Conservation (phyloP, 2,113 vertebrate genomes). For the Dipodomys ordii region DNA sequence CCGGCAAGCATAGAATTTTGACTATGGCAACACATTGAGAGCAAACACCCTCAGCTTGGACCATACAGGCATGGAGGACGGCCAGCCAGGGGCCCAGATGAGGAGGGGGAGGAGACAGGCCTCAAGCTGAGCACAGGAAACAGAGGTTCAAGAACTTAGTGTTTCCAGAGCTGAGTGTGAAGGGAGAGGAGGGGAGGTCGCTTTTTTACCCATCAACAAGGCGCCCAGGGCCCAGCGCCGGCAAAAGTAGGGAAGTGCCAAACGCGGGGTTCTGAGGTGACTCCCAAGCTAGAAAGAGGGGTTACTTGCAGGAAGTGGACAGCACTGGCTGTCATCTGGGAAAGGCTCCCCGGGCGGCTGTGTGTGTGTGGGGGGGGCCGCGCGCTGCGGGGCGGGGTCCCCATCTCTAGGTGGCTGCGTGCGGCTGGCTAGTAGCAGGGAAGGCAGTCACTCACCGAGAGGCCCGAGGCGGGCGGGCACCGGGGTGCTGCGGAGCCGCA, state of each 20-base stretch:
- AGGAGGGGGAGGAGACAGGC: no score
- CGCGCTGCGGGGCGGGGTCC: no score
- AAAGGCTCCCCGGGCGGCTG: neutral
- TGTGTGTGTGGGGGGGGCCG: accelerated
- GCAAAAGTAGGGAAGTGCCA: no score
- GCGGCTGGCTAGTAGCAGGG: neutral
- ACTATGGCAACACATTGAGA: neutral
- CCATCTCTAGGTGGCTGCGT: no score
- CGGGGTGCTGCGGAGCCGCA: slow-evolving; percentile 89
- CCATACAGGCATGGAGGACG: accelerated
- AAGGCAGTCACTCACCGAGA: slow-evolving; percentile 83
- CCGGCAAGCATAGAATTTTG: neutral
- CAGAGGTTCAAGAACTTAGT: neutral
- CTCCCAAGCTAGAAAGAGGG: no score
- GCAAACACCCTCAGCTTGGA: neutral
- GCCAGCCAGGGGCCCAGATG: no score
- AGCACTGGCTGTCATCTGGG: no score
- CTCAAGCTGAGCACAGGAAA: no score
- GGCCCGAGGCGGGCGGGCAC: slow-evolving; percentile 82
- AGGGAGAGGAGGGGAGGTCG: neutral
- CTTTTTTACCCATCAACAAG: neutral
- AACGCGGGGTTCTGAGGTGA: neutral
- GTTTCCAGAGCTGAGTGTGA: no score
- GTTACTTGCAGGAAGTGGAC: no score
- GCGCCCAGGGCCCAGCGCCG: neutral